A percentile compares a stretch with the other conserved stretches of the same genome.
phyloP scores from a whole-genome alignment of 2,797 vertebrate genomes.

The Echiichthys vipera region DNA sequence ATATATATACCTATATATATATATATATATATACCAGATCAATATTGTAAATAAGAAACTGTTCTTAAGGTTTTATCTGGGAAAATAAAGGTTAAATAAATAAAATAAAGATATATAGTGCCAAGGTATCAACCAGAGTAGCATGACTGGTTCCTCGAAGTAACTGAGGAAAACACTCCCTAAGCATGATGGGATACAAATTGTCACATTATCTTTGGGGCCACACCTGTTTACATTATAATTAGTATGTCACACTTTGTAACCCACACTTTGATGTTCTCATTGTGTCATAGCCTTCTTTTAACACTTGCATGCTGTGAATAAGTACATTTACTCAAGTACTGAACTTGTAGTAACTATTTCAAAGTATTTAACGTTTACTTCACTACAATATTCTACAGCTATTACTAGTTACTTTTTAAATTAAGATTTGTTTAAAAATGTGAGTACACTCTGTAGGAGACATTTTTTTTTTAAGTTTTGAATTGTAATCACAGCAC shows the following conservation, averaged over 20 bases:
- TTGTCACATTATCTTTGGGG: neutral
- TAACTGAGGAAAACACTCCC: conserved; percentile 1
- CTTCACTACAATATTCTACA: neutral
- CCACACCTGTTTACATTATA: conserved; percentile 9
- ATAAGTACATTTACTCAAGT: neutral
- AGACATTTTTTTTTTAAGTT: too few species aligned
- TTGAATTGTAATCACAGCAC: too few species aligned
- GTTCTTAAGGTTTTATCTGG: too few species aligned
- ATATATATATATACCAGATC: too few species aligned
- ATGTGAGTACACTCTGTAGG: too few species aligned
- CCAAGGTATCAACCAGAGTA: neutral
- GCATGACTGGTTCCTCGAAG: neutral
- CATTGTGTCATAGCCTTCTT: neutral
- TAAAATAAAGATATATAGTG: too few species aligned
- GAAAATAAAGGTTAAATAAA: too few species aligned
- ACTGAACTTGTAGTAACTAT: neutral
- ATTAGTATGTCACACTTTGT: conserved; percentile 1
- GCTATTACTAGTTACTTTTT: neutral
- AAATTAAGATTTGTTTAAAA: neutral
- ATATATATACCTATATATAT: too few species aligned
- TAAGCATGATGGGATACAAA: conserved; percentile 15
- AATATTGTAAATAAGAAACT: too few species aligned
- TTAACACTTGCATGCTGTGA: neutral
- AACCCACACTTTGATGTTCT: neutral
- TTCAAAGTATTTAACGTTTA: neutral